phyloP scores from a whole-genome alignment of 1,140 invertebrate genomes.

The Philotrypesis tridentata region DNA sequence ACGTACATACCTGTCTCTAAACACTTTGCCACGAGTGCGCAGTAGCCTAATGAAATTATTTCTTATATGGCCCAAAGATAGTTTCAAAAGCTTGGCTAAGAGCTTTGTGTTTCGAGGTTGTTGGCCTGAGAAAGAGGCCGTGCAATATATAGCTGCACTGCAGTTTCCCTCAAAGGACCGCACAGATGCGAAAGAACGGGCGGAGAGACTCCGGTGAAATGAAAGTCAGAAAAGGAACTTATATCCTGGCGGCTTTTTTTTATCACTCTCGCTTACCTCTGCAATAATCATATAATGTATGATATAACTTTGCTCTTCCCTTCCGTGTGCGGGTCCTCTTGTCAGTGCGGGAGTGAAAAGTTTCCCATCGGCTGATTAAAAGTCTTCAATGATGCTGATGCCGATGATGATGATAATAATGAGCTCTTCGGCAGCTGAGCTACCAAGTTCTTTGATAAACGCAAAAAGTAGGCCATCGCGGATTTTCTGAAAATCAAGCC shows the following conservation, averaged over 20 bases:
- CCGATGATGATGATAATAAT: not conserved
- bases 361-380: constrained; percentile 33
- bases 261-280: too few species aligned
- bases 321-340: not conserved
- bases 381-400: constrained; percentile 5
- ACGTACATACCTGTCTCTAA: not conserved
- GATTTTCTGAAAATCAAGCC: constrained; percentile 21
- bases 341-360: not conserved
- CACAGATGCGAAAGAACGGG: constrained; percentile 31
- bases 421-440: not conserved
- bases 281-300: too few species aligned
- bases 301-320: not conserved
- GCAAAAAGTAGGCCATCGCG: constrained; percentile 9
- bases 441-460: not conserved
- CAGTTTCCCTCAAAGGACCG: not conserved
- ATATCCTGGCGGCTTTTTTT: too few species aligned
- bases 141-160: not conserved
- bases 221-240: not conserved
- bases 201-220: not conserved
- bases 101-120: constrained; percentile 15
- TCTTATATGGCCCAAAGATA: not conserved
- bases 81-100: constrained; percentile 12
- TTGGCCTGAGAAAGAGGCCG: constrained; percentile 4
- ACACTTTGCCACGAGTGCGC: not conserved
- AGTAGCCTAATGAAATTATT: constrained; percentile 24